Evolutionary conservation across 2,113 vertebrate genomes (phyloP), one percentile per base, ranked within the genome.

Genomic region (Pelecanus crispus): DNA sequence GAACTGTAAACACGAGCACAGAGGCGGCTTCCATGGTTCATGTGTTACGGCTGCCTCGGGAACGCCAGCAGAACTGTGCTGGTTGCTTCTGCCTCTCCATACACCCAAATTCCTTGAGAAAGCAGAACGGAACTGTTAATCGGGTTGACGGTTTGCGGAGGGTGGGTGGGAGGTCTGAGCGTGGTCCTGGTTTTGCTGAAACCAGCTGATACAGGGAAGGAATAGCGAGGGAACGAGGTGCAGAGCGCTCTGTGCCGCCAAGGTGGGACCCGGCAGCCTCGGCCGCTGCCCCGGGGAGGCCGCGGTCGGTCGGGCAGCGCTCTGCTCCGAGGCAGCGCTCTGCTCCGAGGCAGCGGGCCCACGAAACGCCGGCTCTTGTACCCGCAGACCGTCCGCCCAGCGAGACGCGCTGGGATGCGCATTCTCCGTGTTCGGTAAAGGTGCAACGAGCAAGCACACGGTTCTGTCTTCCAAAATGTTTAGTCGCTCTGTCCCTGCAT

Each of bases 241-340:
- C 70, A 32, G 78, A 92, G 52, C 88, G 71, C 58, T 93, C 90
- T n/a, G 32, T 36, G 59, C 38, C 21, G 18, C 71, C 73, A 17
- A 42, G 70, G 71, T 83, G 25, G 84, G 31, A 63, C 58, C 36
- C 40, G 78, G 88, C 91, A 90, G 96, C 88, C 88, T 52, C 82
- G 94, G 92, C 84, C 84, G 80, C 62, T 81, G 86, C 88, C 26
- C 56, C 52, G 31, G 89, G 75, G 32, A 20, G 73, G 42, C 17
- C 2, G 17, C 29, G 77, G 75, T 67, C 68, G 24, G 24, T 47
- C 63, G 56, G 78, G 68, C 52, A 42, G 22, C 17, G 71, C 56
- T 34, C 67, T n/a, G n/a, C 36, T 70, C 66, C 0, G 5, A 47
- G 66, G 28, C 9, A 10, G 40, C 17, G 71, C 56, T 34, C 67